Percentiles rank a stretch among this genome's conserved stretches.
phyloP scores from a whole-genome alignment of 2,888 invertebrate species.

The Urechis unicinctus region DNA sequence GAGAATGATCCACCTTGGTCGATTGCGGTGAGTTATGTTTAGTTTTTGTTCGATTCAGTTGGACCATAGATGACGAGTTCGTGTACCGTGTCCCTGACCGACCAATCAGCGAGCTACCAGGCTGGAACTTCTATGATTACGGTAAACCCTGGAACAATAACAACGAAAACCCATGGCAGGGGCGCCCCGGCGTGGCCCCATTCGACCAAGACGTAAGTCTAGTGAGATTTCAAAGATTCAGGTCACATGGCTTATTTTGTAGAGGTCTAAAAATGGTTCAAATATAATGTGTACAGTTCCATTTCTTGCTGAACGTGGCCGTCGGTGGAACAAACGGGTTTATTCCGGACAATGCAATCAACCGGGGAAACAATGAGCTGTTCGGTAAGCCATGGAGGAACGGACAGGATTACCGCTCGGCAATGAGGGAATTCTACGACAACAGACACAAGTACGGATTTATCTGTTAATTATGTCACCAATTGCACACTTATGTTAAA shows the following conservation, averaged over 20 bases:
- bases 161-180: slow-evolving; percentile 36
- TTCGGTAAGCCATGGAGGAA: slow-evolving; percentile 17
- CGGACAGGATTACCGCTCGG: slow-evolving; percentile 2
- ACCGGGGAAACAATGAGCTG: slow-evolving; percentile 2
- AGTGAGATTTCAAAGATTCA: too few relatives aligned
- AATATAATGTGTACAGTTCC: slow-evolving; percentile 58
- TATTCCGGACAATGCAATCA: slow-evolving; percentile 58
- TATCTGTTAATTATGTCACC: too few relatives aligned
- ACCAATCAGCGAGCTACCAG: too few relatives aligned
- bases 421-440: slow-evolving; percentile 26
- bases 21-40: too few relatives aligned
- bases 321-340: slow-evolving; percentile 66
- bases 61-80: too few relatives aligned
- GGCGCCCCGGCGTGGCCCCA: slow-evolving; percentile 39
- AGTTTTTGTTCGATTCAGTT: too few relatives aligned
- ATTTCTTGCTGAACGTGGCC: slow-evolving; percentile 68
- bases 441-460: slow-evolving; percentile 2
- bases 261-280: too few relatives aligned
- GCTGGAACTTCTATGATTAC: slow-evolving; percentile 65
- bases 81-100: too few relatives aligned
- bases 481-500: too few relatives aligned
- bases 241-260: too few relatives aligned
- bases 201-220: slow-evolving; percentile 28
- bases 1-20: too few relatives aligned
- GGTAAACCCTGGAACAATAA: slow-evolving; percentile 52